phyloP scores from a whole-genome alignment of 1,140 invertebrate genomes.

The Eubasilissa regina region DNA sequence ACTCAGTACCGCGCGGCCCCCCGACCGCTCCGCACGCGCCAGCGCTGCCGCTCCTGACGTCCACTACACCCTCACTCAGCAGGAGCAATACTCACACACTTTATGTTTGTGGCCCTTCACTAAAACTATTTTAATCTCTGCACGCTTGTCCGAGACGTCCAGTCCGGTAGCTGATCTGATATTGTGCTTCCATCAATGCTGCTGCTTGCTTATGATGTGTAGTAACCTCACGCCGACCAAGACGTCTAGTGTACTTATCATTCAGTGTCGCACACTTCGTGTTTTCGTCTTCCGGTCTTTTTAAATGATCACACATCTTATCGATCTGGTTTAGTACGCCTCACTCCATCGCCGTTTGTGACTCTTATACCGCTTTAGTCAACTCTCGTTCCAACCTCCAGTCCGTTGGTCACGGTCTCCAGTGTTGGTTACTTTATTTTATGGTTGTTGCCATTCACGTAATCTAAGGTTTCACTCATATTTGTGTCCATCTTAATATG shows the following conservation, averaged over 20 bases:
- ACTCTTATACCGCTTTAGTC: background rate
- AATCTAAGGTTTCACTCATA: too few relatives aligned
- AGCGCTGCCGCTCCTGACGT: conserved; percentile 5
- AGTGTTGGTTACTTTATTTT: too few relatives aligned
- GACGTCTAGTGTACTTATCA: background rate
- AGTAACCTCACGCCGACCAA: background rate
- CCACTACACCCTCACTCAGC: background rate
- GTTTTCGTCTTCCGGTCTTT: conserved; percentile 1
- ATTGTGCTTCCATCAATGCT: conserved; percentile 19
- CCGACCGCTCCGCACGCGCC: conserved; percentile 35
- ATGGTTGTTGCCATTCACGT: too few relatives aligned
- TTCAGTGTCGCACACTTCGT: background rate
- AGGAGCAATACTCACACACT: conserved; percentile 37
- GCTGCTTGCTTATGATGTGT: background rate
- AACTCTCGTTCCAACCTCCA: background rate
- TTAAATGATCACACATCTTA: background rate
- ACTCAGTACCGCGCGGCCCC: conserved; percentile 38
- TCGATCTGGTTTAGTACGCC: background rate
- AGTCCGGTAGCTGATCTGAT: too few relatives aligned
- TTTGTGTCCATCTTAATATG: too few relatives aligned
- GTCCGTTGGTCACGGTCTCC: background rate
- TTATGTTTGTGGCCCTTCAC: conserved; percentile 35
- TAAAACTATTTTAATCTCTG: conserved; percentile 25
- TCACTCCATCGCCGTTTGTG: background rate
- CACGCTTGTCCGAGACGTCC: too few relatives aligned